Evolutionary conservation across 1,140 invertebrate species (phyloP), one percentile per base, ranked within the genome.

Genomic region (Musca vetustissima): DNA sequence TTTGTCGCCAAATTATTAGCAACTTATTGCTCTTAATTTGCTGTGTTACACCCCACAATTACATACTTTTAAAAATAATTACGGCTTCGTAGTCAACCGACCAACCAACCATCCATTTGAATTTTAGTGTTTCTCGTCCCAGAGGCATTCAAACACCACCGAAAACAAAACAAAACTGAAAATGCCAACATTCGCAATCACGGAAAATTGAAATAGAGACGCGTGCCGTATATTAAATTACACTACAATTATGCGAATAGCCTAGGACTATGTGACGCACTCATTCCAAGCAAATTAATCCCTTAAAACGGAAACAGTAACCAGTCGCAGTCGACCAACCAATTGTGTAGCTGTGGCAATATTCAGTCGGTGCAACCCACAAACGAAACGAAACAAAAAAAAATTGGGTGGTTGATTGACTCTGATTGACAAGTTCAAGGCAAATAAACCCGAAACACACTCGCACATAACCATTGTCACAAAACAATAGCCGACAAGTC

Each of bases 21-120:
- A 61, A 32, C 36, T 61, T 61, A 61, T 61, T 61, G 57, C 57
- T 61, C 57, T 61, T 61, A 61, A 61, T 61, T 61, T 61, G 32
- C 57, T 36, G 36, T 43, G 57, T 61, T 43, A 61, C 57, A 61
- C 57, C 57, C 57, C 57, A 61, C 57, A 61, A 61, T 61, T 61
- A 61, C 19, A 61, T 43, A 36, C 32, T 61, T 61, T 61, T 61
- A 61, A 61, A 61, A 43, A 61, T 61, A 61, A 61, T 61, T 61
- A 61, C 36, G 57, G 57, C 28, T 32, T 36, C 28, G n/a, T 11
- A 43, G 13, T 2, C 36, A 43, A 43, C 11, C 36, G 13, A 36
- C 28, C 36, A 43, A 43, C 4, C 36, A 6, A 43, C 4, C 36
- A 43, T 13, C 6, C 11, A 43, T 13, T 43, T 13, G 4, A 9